Base-by-base conservation (phyloP, 2,888 invertebrate genomes). In the Andrena fulva region DNA sequence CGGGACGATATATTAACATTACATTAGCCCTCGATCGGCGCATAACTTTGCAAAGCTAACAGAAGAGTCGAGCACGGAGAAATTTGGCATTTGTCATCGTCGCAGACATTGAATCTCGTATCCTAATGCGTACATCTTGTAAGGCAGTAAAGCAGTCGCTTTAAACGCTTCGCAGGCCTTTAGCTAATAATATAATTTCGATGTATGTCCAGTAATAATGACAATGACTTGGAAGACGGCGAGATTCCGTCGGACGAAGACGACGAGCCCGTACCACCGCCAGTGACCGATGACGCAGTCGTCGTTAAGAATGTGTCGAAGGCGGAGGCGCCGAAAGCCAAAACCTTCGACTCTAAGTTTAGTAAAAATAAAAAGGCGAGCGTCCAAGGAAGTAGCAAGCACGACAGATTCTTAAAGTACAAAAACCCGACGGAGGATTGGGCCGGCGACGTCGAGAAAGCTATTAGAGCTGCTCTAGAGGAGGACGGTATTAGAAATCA, bases 181-280 rank as follows among this genome's bases (percentile, higher is more conserved):
- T 62, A 16, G 8, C 12, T 77, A 71, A 67, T 10, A 31, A 29
- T 69, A 8, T 27, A 62, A 75, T 71, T 64, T 77, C 77, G 59
- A 75, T 73, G 63, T 69, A 56, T 72, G 54, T 68, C 16, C 42
- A 84, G 78, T 78, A 92, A 88, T 74, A 87, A 89, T 82, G 94
- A 94, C 62, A 95, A 96, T 91, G 97, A 98, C 93, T 95, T 98
- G 86, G 98, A 98, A 94, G 98, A 98, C 92, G 98, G 98, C 66
- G 98, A 98, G 94, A 97, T 98, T 88, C 97, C 97, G 85, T 96
- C 96, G 64, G 96, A 96, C 87, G 96, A 96, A 68, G 96, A 96
- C 85, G 95, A 95, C 64, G 94, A 94, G 27, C 86, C 91, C n/a
- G 75, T 89, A 24, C 62, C 82, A 33, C 86, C 89, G 20, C 72